A percentile compares a stretch with the other conserved stretches of the same genome.
These are phyloP conservation scores for Myotis lucifugus DNA, from an alignment of 2,113 vertebrate genomes.

Conservation along the genomic window DNA sequence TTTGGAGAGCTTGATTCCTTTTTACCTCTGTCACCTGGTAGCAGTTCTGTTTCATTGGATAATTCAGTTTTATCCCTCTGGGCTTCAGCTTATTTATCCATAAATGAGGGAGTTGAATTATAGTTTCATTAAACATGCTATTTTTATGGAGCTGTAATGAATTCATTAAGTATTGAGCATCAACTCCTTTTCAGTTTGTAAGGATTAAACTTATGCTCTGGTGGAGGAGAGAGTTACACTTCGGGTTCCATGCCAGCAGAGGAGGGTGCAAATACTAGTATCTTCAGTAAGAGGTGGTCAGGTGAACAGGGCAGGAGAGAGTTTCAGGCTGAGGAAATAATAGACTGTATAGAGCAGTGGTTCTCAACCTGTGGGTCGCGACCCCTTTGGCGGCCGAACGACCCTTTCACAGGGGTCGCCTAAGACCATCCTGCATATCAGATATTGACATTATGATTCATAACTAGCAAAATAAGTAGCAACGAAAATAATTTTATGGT, in stretches of 20 bases:
- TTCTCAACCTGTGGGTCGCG: too few species aligned
- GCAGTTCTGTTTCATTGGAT: neutral
- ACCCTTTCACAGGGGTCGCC: too few species aligned
- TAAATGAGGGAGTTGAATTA: slow-evolving; percentile 34
- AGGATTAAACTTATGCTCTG: neutral
- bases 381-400: too few species aligned
- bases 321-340: neutral
- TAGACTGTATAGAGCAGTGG: neutral
- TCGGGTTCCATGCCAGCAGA: neutral
- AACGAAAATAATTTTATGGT: too few species aligned
- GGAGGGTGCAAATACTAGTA: neutral
- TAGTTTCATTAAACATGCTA: neutral
- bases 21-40: slow-evolving; percentile 14
- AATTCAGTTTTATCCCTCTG: neutral
- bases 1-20: neutral
- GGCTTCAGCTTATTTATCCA: neutral
- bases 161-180: slow-evolving; percentile 27
- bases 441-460: too few species aligned
- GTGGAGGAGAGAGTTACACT: neutral
- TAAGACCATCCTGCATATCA: too few species aligned
- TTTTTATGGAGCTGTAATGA: slow-evolving; percentile 43
- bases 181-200: neutral
- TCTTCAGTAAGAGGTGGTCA: slow-evolving; percentile 43
- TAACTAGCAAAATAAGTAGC: too few species aligned
- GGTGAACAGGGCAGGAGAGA: neutral